Conservation (phyloP, 2,113 vertebrate genomes). For the Ovis aries region ARS-UI_Ramb_v3.0 NC_056076.1:22926001-22926500, state of each 20-base stretch:
- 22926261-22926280: conserved; percentile 6
- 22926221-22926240: neutral
- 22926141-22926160: neutral
- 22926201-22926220: neutral
- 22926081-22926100: conserved; percentile 54
- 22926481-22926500: neutral
- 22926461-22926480: neutral
- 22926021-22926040: conserved; percentile 51
- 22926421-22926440: neutral
- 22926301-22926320: too few relatives aligned
- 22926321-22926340: too few relatives aligned
- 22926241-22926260: neutral
- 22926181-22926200: conserved; percentile 19
- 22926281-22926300: neutral
- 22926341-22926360: neutral
- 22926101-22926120: conserved; percentile 19
- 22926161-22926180: neutral
- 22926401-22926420: neutral
- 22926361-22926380: neutral
- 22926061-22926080: conserved; percentile 75
- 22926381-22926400: neutral
- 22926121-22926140: conserved; percentile 38
- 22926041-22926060: conserved; percentile 62
- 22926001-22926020: neutral
- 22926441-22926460: neutral